Percentiles rank a stretch among this genome's conserved stretches.
These are phyloP conservation scores for Donacobius atricapilla DNA, from an alignment of 2,113 vertebrate genomes.

Conservation along the genomic window DNA sequence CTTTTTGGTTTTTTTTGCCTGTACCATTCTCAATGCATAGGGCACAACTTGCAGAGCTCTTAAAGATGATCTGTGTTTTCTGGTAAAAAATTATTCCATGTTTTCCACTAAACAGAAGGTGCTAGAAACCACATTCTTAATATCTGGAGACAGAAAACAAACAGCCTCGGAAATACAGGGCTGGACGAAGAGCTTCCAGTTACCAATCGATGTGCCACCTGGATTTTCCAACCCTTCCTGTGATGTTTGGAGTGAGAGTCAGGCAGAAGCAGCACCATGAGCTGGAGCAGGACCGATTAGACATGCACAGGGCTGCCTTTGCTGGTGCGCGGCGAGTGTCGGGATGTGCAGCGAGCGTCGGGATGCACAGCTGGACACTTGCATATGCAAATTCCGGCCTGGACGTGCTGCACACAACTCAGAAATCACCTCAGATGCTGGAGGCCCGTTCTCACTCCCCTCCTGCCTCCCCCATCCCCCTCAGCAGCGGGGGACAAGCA, in stretches of 20 bases:
- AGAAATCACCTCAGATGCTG: not conserved
- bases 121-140: not conserved
- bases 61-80: not conserved
- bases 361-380: conserved; percentile 40
- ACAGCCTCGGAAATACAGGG: not conserved
- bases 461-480: not conserved
- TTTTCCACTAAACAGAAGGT: not conserved
- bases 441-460: not conserved
- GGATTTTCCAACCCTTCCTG: not conserved
- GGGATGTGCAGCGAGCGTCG: not conserved
- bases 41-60: not conserved
- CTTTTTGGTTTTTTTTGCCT: not conserved
- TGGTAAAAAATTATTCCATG: not conserved
- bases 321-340: not conserved
- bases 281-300: not conserved
- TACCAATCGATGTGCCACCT: rapidly evolving
- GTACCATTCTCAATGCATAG: not conserved
- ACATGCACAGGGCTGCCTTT: not conserved
- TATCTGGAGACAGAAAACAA: not conserved
- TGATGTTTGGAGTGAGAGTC: not conserved
- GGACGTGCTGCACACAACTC: not conserved
- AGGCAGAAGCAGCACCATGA: not conserved
- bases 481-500: not conserved
- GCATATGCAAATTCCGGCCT: not conserved
- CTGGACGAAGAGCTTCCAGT: not conserved